Conservation (phyloP, 2,888 invertebrate genomes). For the Eupsilia transversa region DNA sequence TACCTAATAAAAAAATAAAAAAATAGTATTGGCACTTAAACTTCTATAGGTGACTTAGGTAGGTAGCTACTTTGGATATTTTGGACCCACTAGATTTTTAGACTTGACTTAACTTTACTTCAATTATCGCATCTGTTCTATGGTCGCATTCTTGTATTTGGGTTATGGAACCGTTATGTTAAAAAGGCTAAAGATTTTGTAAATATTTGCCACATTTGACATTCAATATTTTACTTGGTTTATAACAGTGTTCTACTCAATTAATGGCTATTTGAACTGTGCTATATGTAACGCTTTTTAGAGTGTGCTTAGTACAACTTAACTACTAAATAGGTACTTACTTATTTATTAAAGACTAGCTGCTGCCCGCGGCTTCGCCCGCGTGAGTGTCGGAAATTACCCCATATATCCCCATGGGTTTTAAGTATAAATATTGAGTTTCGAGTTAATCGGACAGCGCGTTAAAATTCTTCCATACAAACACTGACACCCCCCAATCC, state of each 20-base stretch:
- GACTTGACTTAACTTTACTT: background rate
- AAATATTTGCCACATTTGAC: background rate
- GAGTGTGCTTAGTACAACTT: too few species aligned
- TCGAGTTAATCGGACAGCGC: too few species aligned
- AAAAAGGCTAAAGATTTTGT: background rate
- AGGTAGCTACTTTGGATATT: background rate
- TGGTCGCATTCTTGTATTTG: background rate
- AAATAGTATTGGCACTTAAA: background rate
- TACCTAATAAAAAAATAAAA: background rate
- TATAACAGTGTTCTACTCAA: background rate
- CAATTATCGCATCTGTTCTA: background rate
- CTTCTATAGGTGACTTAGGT: background rate
- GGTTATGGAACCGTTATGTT: background rate
- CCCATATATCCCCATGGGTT: too few species aligned
- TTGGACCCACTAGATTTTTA: background rate
- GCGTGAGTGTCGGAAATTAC: too few species aligned
- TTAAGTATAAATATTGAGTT: too few species aligned
- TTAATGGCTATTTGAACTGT: too few species aligned
- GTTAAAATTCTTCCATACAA: too few species aligned
- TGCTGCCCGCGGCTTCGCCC: too few species aligned
- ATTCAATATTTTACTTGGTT: background rate
- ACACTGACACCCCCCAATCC: too few species aligned
- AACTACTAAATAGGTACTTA: too few species aligned
- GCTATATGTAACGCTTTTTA: too few species aligned
- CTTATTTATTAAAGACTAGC: too few species aligned